Evolutionary conservation across 2,888 invertebrate genomes (phyloP), one percentile per base, ranked within the genome.

Genomic region (Scaptomyza caliginosa): DNA sequence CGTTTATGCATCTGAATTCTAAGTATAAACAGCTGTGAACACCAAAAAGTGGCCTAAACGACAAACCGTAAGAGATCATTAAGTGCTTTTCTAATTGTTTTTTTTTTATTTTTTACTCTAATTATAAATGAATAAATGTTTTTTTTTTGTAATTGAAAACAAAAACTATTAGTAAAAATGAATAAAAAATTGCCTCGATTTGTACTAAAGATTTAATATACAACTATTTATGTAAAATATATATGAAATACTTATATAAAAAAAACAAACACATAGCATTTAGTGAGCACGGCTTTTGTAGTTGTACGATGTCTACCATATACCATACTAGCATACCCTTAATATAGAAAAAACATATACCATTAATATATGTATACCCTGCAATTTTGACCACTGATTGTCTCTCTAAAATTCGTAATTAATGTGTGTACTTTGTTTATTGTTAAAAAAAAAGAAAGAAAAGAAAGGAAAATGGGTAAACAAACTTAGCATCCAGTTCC

Each of bases 31-130:
- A 80, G 85, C 83, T 85, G 83, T 84, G 86, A 84, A 83, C 84
- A 83, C 86, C 86, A 79, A 81, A 80, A 84, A 86, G 87, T 86
- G 87, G 86, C 86, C 84, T 86, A 79, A 68, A 70, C 58, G 49
- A 34, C 16, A 55, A 71, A 64, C 46, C 39, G 74, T 65, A 71
- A 64, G 62, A 62, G 66, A 72, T 67, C 63, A 68, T 49, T 7
- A 70, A 75, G 74, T 75, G 74, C 74, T 74, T 74, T 74, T 67
- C 62, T 43, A 74, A 74, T 55, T 59, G 52, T 62, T 59, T 58
- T 65, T 11, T 32, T 32, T 13, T 4, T 16, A n/a, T n/a, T n/a
- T n/a, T n/a, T n/a, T 30, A 63, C 34, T 48, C 24, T 55, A 55
- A 28, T 49, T 28, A 54, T 39, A 46, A 16, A 57, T 34, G 45